phyloP scores from a whole-genome alignment of 2,888 invertebrate species.

The Pyrocoelia pectoralis region DNA sequence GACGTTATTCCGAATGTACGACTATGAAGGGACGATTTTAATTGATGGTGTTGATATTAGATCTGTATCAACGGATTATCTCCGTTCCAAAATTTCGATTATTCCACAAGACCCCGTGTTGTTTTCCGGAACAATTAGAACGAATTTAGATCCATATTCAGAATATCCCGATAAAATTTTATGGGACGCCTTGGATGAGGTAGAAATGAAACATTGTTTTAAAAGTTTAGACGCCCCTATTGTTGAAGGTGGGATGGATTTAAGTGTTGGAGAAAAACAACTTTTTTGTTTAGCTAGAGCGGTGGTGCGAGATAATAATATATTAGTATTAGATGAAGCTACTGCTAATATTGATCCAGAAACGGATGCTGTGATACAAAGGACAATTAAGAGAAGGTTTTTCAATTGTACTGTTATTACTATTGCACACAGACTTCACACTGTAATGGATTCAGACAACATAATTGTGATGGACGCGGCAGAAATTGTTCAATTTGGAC shows the following conservation, averaged over 20 bases:
- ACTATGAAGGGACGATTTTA: conserved; percentile 77
- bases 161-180: conserved; percentile 78
- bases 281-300: conserved; percentile 73
- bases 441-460: conserved; percentile 83
- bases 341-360: conserved; percentile 81
- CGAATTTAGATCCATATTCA: conserved; percentile 90
- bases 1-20: conserved; percentile 83
- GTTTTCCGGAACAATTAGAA: conserved; percentile 86
- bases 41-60: conserved; percentile 82
- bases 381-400: conserved; percentile 75
- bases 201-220: conserved; percentile 44
- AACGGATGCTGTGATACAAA: conserved; percentile 77
- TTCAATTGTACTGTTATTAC: conserved; percentile 78
- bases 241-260: conserved; percentile 67
- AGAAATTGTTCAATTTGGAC: conserved; percentile 74
- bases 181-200: conserved; percentile 78
- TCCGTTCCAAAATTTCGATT: conserved; percentile 81
- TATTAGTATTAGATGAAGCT: conserved; percentile 68
- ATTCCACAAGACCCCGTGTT: conserved; percentile 89
- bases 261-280: conserved; percentile 65
- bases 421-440: conserved; percentile 81
- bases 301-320: conserved; percentile 57
- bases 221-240: conserved; percentile 72
- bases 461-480: conserved; percentile 81
- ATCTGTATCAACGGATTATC: conserved; percentile 75